Conservation (phyloP, 1,140 invertebrate species). For the Fopius arisanus region DNA sequence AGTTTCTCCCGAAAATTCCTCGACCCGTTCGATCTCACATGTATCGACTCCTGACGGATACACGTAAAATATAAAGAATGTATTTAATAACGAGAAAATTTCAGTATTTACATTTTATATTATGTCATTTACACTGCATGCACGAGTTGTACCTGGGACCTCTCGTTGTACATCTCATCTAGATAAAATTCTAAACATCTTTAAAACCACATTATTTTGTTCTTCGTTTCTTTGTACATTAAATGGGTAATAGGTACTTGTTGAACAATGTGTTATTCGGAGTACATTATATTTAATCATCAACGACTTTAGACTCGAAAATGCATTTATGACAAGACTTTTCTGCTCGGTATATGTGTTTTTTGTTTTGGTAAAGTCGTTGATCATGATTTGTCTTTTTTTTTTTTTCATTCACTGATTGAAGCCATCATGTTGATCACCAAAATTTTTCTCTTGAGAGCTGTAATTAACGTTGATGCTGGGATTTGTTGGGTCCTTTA, state of each 20-base stretch:
- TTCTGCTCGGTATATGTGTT: no score
- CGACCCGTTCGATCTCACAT: background rate
- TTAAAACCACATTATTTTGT: background rate
- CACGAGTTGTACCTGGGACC: background rate
- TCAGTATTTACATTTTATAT: background rate
- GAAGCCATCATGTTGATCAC: background rate
- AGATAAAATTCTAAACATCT: background rate
- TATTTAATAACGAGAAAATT: background rate
- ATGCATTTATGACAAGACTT: conserved; percentile 4
- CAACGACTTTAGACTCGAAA: background rate
- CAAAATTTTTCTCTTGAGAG: background rate
- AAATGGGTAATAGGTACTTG: background rate
- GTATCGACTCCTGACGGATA: background rate
- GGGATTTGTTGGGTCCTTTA: conserved; percentile 31
- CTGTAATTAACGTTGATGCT: background rate
- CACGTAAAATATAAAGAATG: background rate
- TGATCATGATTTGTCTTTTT: background rate
- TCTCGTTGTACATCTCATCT: conserved; percentile 7
- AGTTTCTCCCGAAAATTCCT: background rate
- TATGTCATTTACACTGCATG: conserved; percentile 7
- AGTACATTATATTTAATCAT: background rate
- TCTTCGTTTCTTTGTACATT: background rate
- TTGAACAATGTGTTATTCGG: background rate
- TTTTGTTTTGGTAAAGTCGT: background rate
- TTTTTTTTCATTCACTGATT: background rate